Evolutionary conservation across 1,140 invertebrate species (phyloP), one percentile per base, ranked within the genome.

Genomic region (Epicauta chinensis): DNA sequence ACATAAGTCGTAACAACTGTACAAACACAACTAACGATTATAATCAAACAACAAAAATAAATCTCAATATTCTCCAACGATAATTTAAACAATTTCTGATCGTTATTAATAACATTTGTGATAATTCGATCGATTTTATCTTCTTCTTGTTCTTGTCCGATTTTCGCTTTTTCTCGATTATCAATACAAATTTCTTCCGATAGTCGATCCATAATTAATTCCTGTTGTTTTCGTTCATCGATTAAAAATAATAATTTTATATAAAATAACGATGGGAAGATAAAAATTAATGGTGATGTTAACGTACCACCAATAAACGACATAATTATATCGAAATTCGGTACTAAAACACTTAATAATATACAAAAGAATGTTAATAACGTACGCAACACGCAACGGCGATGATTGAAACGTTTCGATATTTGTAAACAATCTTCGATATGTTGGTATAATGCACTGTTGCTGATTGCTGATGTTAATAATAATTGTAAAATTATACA

Each of bases 321-420:
- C 81, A 96, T 87, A 2, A 96, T 83, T n/a, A 91, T 75, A 54
- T 93, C 91, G 65, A 95, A 95, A 55, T 84, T 76, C 0, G 93
- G 91, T 1, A 96, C 80, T 2, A 84, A 80, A 72, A 91, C 86
- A 0, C 83, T 91, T 3, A 93, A 72, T 13, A 90, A 80, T 3
- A 94, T 80, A 0, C 84, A 83, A 1, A 86, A 52, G 0, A 80
- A 74, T 10, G 92, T 77, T 1, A 94, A 71, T 0, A 73, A 65
- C 1, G 87, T 86, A 31, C 93, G 75, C 13, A 90, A 67, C 0
- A 86, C 67, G 45, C 87, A 86, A 5, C 93, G 76, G 64, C 12
- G 16, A 43, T n/a, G 3, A 39, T 16, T 13, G 66, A 65, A 64
- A 83, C 82, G 71, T 71, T 75, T 75, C 1, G 78, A 71, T 56